Conservation (phyloP, 2,888 invertebrate genomes). For the Lithodes maja region DNA sequence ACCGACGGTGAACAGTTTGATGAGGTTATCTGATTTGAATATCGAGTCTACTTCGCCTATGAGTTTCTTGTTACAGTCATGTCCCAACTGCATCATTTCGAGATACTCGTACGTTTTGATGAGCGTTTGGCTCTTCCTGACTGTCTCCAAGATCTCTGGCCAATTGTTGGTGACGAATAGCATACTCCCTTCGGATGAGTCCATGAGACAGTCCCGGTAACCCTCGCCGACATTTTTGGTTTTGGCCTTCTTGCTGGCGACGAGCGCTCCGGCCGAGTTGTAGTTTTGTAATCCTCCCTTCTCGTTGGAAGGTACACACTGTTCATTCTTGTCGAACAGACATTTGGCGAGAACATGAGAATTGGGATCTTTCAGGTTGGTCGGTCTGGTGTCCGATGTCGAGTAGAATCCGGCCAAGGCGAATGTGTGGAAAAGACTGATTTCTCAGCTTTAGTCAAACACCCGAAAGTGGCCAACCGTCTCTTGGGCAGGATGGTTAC, state of each 20-base stretch:
- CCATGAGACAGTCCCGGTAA: background rate
- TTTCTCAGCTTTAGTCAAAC: too few relatives aligned
- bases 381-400: background rate
- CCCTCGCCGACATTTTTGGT: background rate
- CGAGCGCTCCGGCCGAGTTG: background rate
- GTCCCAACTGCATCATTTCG: too few relatives aligned
- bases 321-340: background rate
- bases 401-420: background rate
- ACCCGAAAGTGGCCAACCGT: too few relatives aligned
- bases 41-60: too few relatives aligned
- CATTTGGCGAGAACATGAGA: background rate
- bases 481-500: too few relatives aligned
- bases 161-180: background rate
- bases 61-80: too few relatives aligned
- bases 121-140: too few relatives aligned
- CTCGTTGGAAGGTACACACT: background rate
- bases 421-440: too few relatives aligned
- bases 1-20: too few relatives aligned
- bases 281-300: background rate
- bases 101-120: too few relatives aligned
- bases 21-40: too few relatives aligned
- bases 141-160: too few relatives aligned
- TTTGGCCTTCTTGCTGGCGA: background rate
- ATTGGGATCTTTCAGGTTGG: constrained; percentile 1
- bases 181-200: background rate